Conservation (phyloP, 2,113 vertebrate species). For the Hipposideros armiger region DNA sequence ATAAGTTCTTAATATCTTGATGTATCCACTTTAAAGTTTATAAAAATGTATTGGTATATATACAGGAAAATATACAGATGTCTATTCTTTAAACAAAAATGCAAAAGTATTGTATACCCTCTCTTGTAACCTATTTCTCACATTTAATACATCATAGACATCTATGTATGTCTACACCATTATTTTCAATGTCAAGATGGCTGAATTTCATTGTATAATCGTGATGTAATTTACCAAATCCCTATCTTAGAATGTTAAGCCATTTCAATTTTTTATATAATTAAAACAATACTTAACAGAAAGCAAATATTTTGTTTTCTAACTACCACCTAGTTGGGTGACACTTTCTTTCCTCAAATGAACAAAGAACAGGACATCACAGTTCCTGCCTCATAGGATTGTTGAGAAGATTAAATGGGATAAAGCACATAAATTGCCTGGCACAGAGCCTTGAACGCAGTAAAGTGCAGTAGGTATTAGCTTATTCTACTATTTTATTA, state of each 20-base stretch:
- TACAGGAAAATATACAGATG: background rate
- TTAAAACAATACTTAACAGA: conserved; percentile 17
- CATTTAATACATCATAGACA: background rate
- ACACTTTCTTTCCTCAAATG: conserved; percentile 12
- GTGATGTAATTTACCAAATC: background rate
- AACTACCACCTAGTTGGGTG: background rate
- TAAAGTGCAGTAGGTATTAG: background rate
- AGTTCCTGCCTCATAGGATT: background rate
- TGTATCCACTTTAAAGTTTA: background rate
- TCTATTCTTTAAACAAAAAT: background rate
- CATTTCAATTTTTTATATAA: background rate
- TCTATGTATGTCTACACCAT: background rate
- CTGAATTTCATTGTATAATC: background rate
- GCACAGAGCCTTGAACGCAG: background rate
- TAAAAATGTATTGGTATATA: background rate
- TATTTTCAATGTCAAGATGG: background rate
- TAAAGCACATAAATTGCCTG: background rate
- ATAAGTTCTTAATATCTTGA: conserved; percentile 16
- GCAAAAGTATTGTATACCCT: background rate
- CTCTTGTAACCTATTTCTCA: background rate
- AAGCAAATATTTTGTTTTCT: conserved; percentile 10
- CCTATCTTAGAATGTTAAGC: background rate
- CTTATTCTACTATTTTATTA: background rate
- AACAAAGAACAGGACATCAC: background rate
- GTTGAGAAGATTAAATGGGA: background rate